A percentile compares a stretch with the other conserved stretches of the same genome.
Evolutionary conservation across 2,888 invertebrate genomes (phyloP).

Genomic region (Trichogramma dendrolimi): DNA sequence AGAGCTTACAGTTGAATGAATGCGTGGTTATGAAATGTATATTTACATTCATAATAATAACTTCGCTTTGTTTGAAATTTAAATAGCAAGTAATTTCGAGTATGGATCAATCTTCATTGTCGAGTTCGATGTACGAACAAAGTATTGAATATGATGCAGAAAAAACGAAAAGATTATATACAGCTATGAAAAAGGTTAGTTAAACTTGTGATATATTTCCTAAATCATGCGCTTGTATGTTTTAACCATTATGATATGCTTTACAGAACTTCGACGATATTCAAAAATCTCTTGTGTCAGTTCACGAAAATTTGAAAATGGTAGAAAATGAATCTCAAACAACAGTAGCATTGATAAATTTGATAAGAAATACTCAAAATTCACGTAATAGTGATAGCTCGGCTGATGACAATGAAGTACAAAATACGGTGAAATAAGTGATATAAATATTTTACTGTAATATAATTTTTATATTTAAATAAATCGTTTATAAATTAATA

Average conservation of each 20-base stretch:
- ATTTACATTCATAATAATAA: not conserved
- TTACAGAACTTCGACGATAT: conserved; percentile 16
- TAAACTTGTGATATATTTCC: conserved; percentile 1
- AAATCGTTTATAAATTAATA: no score
- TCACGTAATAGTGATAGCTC: no score
- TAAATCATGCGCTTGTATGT: not conserved
- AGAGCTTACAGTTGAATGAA: no score
- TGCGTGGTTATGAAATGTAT: not conserved
- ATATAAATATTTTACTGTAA: no score
- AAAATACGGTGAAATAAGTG: no score
- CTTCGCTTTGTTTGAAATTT: not conserved
- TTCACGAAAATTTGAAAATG: not conserved
- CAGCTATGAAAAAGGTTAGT: conserved; percentile 15
- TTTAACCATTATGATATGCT: not conserved
- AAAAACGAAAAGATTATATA: conserved; percentile 11
- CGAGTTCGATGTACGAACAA: conserved; percentile 17
- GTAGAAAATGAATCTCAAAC: conserved; percentile 7
- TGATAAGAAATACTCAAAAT: no score
- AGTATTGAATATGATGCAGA: conserved; percentile 11
- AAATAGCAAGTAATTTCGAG: not conserved
- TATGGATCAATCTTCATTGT: conserved; percentile 12
- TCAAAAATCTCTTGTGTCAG: not conserved
- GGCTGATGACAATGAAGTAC: no score
- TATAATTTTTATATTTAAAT: no score
- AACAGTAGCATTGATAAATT: conserved; percentile 12